Percentiles rank a stretch among this genome's conserved stretches.
phyloP scores from a whole-genome alignment of 2,888 invertebrate genomes.

The Lepidochitona cinerea region DNA sequence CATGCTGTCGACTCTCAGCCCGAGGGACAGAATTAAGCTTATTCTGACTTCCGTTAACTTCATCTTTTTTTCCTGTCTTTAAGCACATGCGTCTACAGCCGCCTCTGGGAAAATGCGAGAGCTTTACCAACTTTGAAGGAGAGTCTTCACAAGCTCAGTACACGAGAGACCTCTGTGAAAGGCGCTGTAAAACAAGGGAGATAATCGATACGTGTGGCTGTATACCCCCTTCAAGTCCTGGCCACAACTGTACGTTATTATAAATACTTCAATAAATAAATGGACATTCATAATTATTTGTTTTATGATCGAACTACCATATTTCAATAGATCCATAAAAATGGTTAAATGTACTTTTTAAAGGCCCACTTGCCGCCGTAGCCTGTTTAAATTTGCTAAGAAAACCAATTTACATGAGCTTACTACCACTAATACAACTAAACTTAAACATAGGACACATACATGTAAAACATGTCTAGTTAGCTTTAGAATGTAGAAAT shows the following conservation, averaged over 20 bases:
- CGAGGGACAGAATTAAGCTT: neutral
- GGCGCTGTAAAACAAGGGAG: neutral
- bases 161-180: neutral
- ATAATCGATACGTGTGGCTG: neutral
- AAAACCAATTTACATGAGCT: no score
- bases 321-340: no score
- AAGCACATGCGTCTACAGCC: neutral
- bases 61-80: neutral
- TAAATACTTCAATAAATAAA: no score
- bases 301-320: no score
- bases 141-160: neutral
- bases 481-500: no score
- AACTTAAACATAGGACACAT: no score
- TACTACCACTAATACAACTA: no score
- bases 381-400: no score
- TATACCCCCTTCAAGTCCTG: neutral
- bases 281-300: no score
- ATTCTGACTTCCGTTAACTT: neutral
- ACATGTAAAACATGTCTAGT: no score
- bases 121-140: neutral
- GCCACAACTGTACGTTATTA: neutral
- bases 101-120: neutral
- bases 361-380: no score
- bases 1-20: neutral
- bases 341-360: no score